These are phyloP conservation scores for Melikaiella ostensackeni DNA, from an alignment of 2,888 invertebrate species.

Conservation along the genomic window DNA sequence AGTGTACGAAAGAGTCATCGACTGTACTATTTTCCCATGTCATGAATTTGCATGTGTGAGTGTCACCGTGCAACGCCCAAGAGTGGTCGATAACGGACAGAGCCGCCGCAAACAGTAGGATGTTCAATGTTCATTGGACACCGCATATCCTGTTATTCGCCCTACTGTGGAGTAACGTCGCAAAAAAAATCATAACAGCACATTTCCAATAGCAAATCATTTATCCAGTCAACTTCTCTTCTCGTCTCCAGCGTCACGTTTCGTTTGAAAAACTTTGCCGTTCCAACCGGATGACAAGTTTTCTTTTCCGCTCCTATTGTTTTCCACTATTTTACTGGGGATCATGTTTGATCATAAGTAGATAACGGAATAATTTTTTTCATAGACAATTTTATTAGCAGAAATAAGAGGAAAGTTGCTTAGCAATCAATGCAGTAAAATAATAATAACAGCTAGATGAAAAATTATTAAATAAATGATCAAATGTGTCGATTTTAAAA, in stretches of 20 bases:
- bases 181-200: constrained; percentile 62
- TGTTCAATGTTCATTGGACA: constrained; percentile 77
- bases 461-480: too few species aligned
- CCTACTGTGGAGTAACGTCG: constrained; percentile 66
- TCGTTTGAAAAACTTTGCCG: constrained; percentile 39
- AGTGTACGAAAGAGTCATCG: not conserved
- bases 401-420: not conserved
- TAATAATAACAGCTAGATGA: not conserved
- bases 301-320: constrained; percentile 37
- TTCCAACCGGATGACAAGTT: constrained; percentile 38
- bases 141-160: constrained; percentile 77
- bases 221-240: constrained; percentile 48
- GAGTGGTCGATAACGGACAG: constrained; percentile 72
- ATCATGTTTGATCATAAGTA: not conserved
- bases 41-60: constrained; percentile 39
- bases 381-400: not conserved
- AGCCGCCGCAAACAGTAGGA: constrained; percentile 64
- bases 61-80: constrained; percentile 59
- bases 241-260: constrained; percentile 41
- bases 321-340: constrained; percentile 23
- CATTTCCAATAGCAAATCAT: constrained; percentile 47
- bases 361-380: not conserved
- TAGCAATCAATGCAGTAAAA: not conserved
- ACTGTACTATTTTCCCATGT: constrained; percentile 6
- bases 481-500: too few species aligned